These are phyloP conservation scores for Cossypha caffra DNA, from an alignment of 2,797 vertebrate species.

Conservation along the genomic window DNA sequence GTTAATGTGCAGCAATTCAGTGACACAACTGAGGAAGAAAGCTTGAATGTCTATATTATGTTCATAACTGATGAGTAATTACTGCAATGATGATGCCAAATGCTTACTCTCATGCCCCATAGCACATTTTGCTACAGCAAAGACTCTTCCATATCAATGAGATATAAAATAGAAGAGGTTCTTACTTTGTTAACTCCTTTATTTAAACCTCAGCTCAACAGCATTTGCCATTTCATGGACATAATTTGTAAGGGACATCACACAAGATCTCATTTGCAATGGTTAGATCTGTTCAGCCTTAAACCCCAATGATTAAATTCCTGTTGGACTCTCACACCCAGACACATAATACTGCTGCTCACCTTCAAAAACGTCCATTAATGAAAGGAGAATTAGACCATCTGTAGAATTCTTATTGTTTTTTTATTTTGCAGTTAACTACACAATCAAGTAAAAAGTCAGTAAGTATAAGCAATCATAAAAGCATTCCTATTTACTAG, in stretches of 20 bases:
- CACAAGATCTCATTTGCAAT: background rate
- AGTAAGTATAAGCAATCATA: background rate
- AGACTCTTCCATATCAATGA: background rate
- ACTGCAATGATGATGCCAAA: background rate
- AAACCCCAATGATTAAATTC: background rate
- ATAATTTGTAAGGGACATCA: background rate
- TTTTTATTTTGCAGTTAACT: background rate
- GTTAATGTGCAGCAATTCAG: background rate
- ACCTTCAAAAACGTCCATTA: background rate
- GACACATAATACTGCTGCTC: background rate
- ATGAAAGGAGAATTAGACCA: background rate
- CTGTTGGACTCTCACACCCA: background rate
- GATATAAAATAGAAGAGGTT: background rate
- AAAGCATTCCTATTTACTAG: background rate
- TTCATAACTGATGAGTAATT: background rate
- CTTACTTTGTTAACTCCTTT: background rate
- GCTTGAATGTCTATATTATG: background rate
- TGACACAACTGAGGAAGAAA: background rate
- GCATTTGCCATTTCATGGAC: background rate
- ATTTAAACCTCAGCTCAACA: background rate
- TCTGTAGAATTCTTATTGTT: background rate
- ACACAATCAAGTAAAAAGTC: background rate
- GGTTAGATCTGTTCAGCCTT: background rate
- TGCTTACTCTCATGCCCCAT: background rate
- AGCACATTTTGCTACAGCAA: background rate